Base-by-base conservation (phyloP, 2,797 vertebrate species). In the Oophaga sylvatica region DNA sequence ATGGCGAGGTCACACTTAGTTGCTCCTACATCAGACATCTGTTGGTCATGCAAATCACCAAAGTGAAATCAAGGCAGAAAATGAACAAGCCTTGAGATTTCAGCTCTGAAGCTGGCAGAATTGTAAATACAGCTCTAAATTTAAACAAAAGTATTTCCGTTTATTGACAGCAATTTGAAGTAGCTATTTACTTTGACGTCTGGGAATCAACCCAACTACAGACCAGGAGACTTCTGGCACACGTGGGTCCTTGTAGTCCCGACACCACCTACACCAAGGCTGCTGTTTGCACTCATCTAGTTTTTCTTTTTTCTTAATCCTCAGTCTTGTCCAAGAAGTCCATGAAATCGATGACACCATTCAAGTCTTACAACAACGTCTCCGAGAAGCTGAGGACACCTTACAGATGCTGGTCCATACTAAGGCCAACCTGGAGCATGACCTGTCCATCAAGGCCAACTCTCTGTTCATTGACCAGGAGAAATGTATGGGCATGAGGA, bases 401-500 rank as follows among this genome's bases (percentile, higher is more conserved):
- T 92, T 99, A 87, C 97, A 99, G 91, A 93, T 68, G 8, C 93
- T 99, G 94, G 95, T 96, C 26, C 96, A 93, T 90, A 95, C 95
- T 83, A 99, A 97, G 92, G 93, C 95, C 0, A 91, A 94, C 85
- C 91, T 99, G 92, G 97, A 99, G 90, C 95, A 98, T 0, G 97
- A 98, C 87, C 94, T 99, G 80, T 96, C 96, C 0, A 70, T 99
- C 93, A 99, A 99, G 91, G 96, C 96, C 92, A 97, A 98, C 92
- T 96, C 97, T 0, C 94, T 99, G 45, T 98, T 97, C 93, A 95
- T 99, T 5, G 97, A 99, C 91, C 97, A 98, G 93, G 97, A 99
- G 86, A 97, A 97, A 90, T 98, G 98, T 93, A 97, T 99, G 98
- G 95, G 96, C 87, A 97, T 97, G 94, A 95, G 96, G 70, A 97